Evolutionary conservation across 2,888 invertebrate species (phyloP).

Genomic region (Xestia c-nigrum): DNA sequence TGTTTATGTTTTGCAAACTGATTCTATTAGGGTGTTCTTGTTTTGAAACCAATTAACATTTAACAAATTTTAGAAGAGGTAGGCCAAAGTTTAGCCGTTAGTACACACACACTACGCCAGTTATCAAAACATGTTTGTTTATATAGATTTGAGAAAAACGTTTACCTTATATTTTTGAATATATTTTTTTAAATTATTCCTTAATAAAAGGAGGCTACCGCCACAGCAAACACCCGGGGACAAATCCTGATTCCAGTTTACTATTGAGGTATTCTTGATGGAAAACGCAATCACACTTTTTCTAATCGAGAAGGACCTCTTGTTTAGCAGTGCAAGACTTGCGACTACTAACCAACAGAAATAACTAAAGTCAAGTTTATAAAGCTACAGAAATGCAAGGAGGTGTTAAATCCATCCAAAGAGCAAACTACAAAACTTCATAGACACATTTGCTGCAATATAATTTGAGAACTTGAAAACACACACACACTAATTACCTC

Average conservation of each 20-base stretch:
- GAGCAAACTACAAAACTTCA: not conserved
- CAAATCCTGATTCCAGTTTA: not conserved
- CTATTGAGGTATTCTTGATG: not conserved
- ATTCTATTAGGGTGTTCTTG: not conserved
- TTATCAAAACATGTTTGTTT: not conserved
- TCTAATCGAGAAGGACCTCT: not conserved
- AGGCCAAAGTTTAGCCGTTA: not conserved
- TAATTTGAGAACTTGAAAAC: conserved; percentile 17
- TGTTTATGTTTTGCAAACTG: conserved; percentile 36
- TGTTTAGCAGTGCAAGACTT: not conserved
- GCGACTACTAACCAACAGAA: not conserved
- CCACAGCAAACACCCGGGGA: not conserved
- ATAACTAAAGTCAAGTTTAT: not conserved
- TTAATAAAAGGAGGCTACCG: not conserved
- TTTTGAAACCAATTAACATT: not conserved
- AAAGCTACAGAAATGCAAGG: not conserved
- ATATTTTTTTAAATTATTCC: not conserved
- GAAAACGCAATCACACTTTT: not conserved
- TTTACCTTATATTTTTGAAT: too few species aligned
- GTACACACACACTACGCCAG: not conserved
- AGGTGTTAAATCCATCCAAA: not conserved
- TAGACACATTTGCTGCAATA: conserved; percentile 1
- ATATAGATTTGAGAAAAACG: too few species aligned
- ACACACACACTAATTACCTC: conserved; percentile 11
- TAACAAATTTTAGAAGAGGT: not conserved